Base-by-base conservation (phyloP, 64 coral and sea anemone genomes). In the Porites australiensis region DNA sequence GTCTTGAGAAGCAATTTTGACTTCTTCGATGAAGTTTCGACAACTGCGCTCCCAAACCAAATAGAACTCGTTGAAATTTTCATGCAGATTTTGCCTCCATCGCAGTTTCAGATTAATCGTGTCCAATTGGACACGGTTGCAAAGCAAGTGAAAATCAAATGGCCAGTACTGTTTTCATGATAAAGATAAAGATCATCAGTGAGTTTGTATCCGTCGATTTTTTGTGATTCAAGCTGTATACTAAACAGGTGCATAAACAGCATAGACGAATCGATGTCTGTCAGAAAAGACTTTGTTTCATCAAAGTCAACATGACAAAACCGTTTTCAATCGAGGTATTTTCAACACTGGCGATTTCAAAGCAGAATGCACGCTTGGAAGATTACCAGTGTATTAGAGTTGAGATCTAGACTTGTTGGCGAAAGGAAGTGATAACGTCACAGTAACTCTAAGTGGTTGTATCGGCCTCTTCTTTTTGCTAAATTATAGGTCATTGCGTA, bases 11-110 rank as follows among this genome's bases (percentile, higher is more conserved):
- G 88, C 69, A 65, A 90, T 88, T 15, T 82, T 79, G 43, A 95
- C 19, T 0, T 99, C 98, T 52, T 99, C 92, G 20, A 99, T 94
- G 70, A 99, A 96, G 69, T 96, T 96, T 4, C 98, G 94, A 79
- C 98, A 96, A 58, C 88, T 96, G 73, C 98, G 94, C 64, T 99
- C 98, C 98, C 98, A 99, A 61, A 99, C 78, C 43, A 99, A 72
- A 76, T 91, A 99, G 59, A 99, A 94, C 44, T 96, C 94, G 11
- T 96, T 71, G 47, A 44, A 50, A 51, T 37, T 57, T 51, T 46
- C n/a, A n/a, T n/a, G n/a, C n/a, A n/a, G n/a, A 22, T n/a, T 18
- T 65, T 4, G 44, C 18, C 11, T 18, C 19, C 75, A 67, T 89
- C 12, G 14, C 73, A 50, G 45, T 13, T 51, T 75, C 53, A 57